These are phyloP conservation scores for Phortica okadai DNA, from an alignment of 2,888 invertebrate species.

Conservation along the genomic window DNA sequence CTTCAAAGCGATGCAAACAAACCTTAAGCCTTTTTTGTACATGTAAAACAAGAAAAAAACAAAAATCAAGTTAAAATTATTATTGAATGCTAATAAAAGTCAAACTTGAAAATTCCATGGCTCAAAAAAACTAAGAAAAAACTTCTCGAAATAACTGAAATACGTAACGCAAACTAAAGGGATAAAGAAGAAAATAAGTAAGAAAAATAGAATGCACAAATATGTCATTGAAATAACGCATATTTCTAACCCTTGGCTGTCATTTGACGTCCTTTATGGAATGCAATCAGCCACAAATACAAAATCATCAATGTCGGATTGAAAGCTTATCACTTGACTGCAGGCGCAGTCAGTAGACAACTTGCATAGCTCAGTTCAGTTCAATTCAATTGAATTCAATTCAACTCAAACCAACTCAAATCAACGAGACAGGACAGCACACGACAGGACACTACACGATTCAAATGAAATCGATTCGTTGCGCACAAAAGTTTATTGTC, in stretches of 20 bases:
- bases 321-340: conserved; percentile 15
- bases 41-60: too few relatives aligned
- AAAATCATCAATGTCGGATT: conserved; percentile 4
- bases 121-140: not conserved
- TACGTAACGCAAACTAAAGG: not conserved
- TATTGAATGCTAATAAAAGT: not conserved
- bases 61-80: not conserved
- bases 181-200: not conserved
- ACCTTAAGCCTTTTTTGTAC: too few relatives aligned
- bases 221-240: not conserved
- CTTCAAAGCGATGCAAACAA: too few relatives aligned
- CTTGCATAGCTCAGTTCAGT: not conserved
- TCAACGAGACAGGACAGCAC: not conserved
- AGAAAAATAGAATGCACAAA: not conserved
- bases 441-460: conserved; percentile 16
- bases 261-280: conserved; percentile 9
- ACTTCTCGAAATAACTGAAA: not conserved
- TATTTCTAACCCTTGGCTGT: conserved; percentile 10
- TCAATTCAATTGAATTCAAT: not conserved
- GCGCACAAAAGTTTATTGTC: conserved; percentile 50
- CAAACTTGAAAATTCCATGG: not conserved
- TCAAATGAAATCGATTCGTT: not conserved
- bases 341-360: not conserved
- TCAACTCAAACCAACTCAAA: not conserved
- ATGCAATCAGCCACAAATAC: conserved; percentile 8